Base-by-base conservation (phyloP, 2,797 vertebrate genomes). In the Cryptoprocta ferox region DNA sequence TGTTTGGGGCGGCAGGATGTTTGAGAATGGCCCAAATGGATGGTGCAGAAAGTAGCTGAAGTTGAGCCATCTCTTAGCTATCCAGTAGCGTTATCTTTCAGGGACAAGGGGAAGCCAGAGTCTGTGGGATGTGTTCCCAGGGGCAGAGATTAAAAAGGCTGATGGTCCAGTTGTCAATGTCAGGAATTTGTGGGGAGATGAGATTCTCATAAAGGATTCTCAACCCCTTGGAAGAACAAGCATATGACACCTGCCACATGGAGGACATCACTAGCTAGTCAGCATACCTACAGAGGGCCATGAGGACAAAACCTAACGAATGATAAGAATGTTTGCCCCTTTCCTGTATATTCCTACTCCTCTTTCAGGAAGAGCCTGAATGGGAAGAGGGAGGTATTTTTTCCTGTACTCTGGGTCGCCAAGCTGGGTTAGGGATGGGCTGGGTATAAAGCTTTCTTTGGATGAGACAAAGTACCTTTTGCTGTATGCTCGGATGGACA, bases 281-380 rank as follows among this genome's bases (percentile, higher is more conserved):
- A 80, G 85, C 14, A 48, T 37, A 24, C 35, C 13, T 10, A 28
- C 56, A 75, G 28, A 48, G 37, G 37, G 3, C 1, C 50, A 16
- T 6, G 66, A 53, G 32, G 37, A 39, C 4, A n/a, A 48, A 28
- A 37, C 35, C 39, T 15, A 24, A 56, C 35, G 21, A n/a, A 14
- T 26, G 32, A 5, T 26, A 19, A 65, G 83, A 45, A 78, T 14
- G 6, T 30, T 15, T 73, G 7, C 0, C 8, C 14, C 9, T 86
- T 28, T 66, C 24, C 28, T 37, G 0, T 15, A 0, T 15, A 12
- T 2, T 3, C 8, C 35, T 39, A 21, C 2, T 7, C 0, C 5
- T 5, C 2, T 53, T 48, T 63, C n/a, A 50, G 45, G 3, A 81
- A 85, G 16, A 84, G 4, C 66, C 1, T 53, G 3, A 30, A 37